Percentiles rank a stretch among this genome's conserved stretches.
Evolutionary conservation across 2,888 invertebrate genomes (phyloP).

Genomic region (Phragmatobia fuliginosa): DNA sequence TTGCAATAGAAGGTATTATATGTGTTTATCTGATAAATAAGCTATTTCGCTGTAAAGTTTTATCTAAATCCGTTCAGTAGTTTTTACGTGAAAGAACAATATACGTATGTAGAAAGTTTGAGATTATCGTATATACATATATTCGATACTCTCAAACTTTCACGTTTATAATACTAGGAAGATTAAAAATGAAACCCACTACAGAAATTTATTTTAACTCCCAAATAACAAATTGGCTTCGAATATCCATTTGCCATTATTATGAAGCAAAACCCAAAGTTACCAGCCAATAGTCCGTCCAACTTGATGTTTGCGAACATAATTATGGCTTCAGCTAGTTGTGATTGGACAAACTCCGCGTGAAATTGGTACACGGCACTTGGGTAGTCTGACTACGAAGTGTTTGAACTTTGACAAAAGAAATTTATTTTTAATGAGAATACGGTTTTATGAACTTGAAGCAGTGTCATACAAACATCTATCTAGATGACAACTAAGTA

Average conservation of each 20-base stretch:
- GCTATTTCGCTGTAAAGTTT: too few species aligned
- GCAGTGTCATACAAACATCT: background rate
- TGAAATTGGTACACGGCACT: slow-evolving; percentile 73
- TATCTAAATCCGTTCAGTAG: too few species aligned
- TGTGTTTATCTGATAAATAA: too few species aligned
- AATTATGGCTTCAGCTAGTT: slow-evolving; percentile 66
- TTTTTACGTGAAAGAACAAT: too few species aligned
- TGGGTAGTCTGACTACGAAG: slow-evolving; percentile 36
- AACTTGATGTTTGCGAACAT: slow-evolving; percentile 70
- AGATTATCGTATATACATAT: too few species aligned
- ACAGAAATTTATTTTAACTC: background rate
- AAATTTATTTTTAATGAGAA: background rate
- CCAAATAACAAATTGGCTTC: background rate
- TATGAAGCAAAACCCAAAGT: slow-evolving; percentile 43
- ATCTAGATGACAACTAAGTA: too few species aligned
- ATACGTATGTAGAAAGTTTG: too few species aligned
- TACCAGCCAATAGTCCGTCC: slow-evolving; percentile 45
- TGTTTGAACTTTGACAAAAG: slow-evolving; percentile 14
- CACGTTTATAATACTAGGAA: too few species aligned
- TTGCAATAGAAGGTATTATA: too few species aligned
- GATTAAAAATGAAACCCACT: background rate
- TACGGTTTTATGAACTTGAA: background rate
- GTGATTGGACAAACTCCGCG: slow-evolving; percentile 66
- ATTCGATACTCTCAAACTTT: too few species aligned
- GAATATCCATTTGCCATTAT: background rate